Percentiles rank a stretch among this genome's conserved stretches.
phyloP scores from a whole-genome alignment of 2,797 vertebrate species.

The Pteronotus mesoamericanus region DNA sequence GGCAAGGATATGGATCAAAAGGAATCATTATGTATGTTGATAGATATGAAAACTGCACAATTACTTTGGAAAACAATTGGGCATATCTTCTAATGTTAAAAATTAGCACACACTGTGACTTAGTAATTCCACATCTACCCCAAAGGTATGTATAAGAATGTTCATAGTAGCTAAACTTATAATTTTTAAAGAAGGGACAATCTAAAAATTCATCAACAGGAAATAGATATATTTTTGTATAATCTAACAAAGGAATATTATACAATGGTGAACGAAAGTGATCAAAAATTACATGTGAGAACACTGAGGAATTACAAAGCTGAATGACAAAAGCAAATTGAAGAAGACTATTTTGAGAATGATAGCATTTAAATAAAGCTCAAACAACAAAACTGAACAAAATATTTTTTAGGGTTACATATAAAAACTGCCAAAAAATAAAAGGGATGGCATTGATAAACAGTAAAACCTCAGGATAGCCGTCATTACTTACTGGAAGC shows the following conservation, averaged over 20 bases:
- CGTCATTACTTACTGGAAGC: background rate
- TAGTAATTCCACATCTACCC: background rate
- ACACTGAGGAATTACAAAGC: background rate
- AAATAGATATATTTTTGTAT: background rate
- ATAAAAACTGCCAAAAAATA: background rate
- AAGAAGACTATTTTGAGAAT: background rate
- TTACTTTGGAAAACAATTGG: background rate
- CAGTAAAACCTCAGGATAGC: background rate
- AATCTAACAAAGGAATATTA: background rate
- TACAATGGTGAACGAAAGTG: background rate
- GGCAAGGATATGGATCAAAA: background rate
- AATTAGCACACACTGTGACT: background rate
- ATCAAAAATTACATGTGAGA: background rate
- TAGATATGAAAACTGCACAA: background rate
- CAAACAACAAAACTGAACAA: background rate
- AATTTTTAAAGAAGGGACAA: background rate
- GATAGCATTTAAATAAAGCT: background rate
- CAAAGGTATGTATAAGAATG: background rate
- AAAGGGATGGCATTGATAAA: background rate
- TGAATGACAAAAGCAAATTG: background rate
- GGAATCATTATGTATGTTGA: background rate
- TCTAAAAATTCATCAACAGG: background rate
- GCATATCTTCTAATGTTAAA: background rate
- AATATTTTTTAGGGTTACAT: background rate
- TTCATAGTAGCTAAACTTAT: background rate